These are phyloP conservation scores for Cremastinae sp. DNA, from an alignment of 2,888 invertebrate genomes.

Conservation along the genomic window DNA sequence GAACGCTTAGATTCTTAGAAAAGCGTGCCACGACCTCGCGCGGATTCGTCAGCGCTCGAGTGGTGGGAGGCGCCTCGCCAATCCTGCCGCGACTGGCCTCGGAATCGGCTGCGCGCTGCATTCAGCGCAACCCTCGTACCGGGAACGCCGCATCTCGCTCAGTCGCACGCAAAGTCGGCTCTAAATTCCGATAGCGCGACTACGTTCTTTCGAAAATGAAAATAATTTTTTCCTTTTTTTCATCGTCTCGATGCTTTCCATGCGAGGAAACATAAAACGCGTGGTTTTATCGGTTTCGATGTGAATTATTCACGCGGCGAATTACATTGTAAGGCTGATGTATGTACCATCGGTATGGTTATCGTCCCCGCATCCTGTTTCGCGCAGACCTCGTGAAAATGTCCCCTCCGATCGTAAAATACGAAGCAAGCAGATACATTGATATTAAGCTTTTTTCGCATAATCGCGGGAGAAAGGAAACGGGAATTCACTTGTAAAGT, in stretches of 20 bases:
- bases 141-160: too few relatives aligned
- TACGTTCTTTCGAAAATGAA: background rate
- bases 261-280: background rate
- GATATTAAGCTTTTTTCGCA: background rate
- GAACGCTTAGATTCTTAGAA: too few relatives aligned
- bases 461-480: constrained; percentile 11
- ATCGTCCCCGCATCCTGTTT: constrained; percentile 41
- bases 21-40: too few relatives aligned
- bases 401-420: constrained; percentile 12
- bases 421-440: background rate
- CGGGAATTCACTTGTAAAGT: constrained; percentile 23
- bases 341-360: constrained; percentile 16
- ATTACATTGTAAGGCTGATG: constrained; percentile 17
- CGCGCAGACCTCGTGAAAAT: constrained; percentile 32
- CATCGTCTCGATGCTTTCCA: background rate
- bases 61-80: too few relatives aligned
- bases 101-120: too few relatives aligned
- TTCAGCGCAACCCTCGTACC: too few relatives aligned
- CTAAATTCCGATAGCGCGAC: too few relatives aligned
- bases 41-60: too few relatives aligned
- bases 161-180: too few relatives aligned
- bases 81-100: too few relatives aligned
- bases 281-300: background rate
- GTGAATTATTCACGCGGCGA: constrained; percentile 3
- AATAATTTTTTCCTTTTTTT: background rate